A percentile compares a stretch with the other conserved stretches of the same genome.
Evolutionary conservation across 2,797 vertebrate genomes (phyloP).

Genomic region (Sibirionetta formosa): DNA sequence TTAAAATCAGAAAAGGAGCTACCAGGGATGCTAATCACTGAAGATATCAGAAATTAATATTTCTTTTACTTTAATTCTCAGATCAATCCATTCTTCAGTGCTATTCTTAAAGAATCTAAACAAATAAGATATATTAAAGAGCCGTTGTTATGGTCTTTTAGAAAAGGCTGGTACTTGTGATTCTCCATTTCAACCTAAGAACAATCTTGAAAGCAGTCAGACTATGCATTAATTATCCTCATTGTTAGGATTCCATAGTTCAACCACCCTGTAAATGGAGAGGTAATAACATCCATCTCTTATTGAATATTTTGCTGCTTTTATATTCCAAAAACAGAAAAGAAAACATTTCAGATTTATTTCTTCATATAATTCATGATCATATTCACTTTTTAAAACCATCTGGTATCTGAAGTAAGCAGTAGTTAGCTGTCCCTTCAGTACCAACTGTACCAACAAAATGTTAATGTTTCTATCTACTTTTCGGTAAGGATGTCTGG

Average conservation of each 20-base stretch:
- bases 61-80: not conserved
- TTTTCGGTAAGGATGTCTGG: not conserved
- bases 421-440: not conserved
- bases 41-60: not conserved
- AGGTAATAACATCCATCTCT: not conserved
- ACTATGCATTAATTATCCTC: not conserved
- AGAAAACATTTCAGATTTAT: not conserved
- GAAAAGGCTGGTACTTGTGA: not conserved
- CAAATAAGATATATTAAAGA: not conserved
- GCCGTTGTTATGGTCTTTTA: not conserved
- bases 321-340: not conserved
- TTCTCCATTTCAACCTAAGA: not conserved
- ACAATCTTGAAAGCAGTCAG: not conserved
- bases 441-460: not conserved
- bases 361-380: not conserved
- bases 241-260: not conserved
- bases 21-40: not conserved
- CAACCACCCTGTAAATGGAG: not conserved
- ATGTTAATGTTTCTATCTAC: not conserved
- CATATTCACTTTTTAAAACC: fast-evolving
- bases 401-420: not conserved
- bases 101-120: not conserved
- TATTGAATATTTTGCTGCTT: not conserved
- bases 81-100: not conserved
- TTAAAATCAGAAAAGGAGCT: not conserved